Percentiles rank a stretch among this genome's conserved stretches.
Conservation (phyloP, 2,888 invertebrate genomes). For the Furcula furcula region DNA sequence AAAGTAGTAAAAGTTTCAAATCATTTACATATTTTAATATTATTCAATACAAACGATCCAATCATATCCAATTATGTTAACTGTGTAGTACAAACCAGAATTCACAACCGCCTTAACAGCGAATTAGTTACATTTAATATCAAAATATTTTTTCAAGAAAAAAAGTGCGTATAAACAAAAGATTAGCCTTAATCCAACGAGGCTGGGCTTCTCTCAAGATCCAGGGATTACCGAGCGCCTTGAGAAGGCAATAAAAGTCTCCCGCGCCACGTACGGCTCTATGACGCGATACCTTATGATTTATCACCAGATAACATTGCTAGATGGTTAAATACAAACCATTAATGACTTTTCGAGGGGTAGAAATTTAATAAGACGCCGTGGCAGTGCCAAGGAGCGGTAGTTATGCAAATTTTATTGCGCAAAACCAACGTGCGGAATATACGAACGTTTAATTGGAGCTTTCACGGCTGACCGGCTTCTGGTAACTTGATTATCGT, state of each 20-base stretch:
- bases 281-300: constrained; percentile 67
- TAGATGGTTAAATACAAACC: constrained; percentile 78
- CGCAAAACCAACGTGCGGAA: constrained; percentile 61
- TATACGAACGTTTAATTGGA: constrained; percentile 34
- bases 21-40: no score
- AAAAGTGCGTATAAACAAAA: constrained; percentile 62
- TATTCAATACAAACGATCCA: no score
- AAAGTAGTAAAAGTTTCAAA: no score
- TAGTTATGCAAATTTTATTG: constrained; percentile 81
- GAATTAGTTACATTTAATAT: constrained; percentile 32
- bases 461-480: background rate
- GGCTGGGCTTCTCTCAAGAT: constrained; percentile 36
- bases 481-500: no score
- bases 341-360: constrained; percentile 79
- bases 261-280: constrained; percentile 34
- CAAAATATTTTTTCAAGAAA: constrained; percentile 35
- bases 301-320: constrained; percentile 68
- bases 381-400: constrained; percentile 66
- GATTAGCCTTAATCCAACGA: constrained; percentile 57
- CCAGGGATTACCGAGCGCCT: constrained; percentile 60
- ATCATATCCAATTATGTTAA: no score
- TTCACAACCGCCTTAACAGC: background rate
- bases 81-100: background rate
- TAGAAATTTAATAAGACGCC: constrained; percentile 79
- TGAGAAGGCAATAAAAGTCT: constrained; percentile 69